Base-by-base conservation (phyloP, 2,888 invertebrate genomes). In the Dyspetes luteomarginatus region DNA sequence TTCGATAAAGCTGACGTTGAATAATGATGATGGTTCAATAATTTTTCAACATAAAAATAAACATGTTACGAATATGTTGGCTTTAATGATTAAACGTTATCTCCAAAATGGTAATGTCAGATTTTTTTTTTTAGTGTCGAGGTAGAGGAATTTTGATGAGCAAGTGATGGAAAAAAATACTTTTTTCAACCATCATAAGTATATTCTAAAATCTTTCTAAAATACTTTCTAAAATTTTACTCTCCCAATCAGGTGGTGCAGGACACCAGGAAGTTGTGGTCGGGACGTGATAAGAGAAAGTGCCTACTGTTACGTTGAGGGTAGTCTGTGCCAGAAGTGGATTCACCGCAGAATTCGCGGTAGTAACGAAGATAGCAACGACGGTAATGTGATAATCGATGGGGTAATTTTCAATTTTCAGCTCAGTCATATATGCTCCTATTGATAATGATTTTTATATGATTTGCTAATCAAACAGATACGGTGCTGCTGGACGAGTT, bases 291-390 rank as follows among this genome's bases (percentile, higher is more conserved):
- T 98, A 68, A 94, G 95, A 80, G 97, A 98, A 92, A 96, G 96
- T 4, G 97, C 97, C 1, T 96, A 96, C 89, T 98, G 98, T 90
- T 97, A 96, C 90, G 94, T 95, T 48, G 96, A 96, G 84, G 96
- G 96, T 67, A 96, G 96, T 71, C 95, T 95, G 88, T 98, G 98
- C 90, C 96, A 97, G 89, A 93, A 94, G 74, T 96, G 96, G 93
- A 93, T 92, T 83, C 93, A 89, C 68, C 92, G 88, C 87, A 92
- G 87, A 83, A 90, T 91, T 75, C 88, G 86, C 62, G 89, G 89
- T 52, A 88, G 84, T 68, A 86, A 87, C 15, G 91, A 90, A 48
- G 90, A 90, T 52, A 88, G 90, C 65, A 89, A 84, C 62, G 89
- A 90, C 76, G 89, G 91, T 90, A 86, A 78, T n/a, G n/a, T n/a